Base-by-base conservation (phyloP, 2,888 invertebrate species). In the Arctia plantaginis region DNA sequence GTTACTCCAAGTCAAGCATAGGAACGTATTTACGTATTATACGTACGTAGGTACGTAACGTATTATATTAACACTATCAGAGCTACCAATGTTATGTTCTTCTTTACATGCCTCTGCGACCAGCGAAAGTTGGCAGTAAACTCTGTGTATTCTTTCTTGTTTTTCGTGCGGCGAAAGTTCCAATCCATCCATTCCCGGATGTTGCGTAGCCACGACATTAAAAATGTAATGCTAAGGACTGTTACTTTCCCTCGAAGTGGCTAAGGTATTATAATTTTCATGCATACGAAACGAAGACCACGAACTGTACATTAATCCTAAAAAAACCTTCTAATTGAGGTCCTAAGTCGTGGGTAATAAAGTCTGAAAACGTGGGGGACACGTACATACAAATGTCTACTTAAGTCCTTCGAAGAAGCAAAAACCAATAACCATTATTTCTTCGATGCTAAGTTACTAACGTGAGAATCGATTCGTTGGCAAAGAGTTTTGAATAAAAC, bases 401-500 rank as follows among this genome's bases (percentile, higher is more conserved):
- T 82, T 78, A 72, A 74, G 13, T 78, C 30, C 41, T 77, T 72
- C 72, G 55, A 71, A 69, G 55, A 75, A 75, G 76, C 67, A 55
- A 67, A 59, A 74, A 70, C 64, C 69, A 76, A 82, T 83, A 84
- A 75, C 79, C 73, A 67, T 80, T 55, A 80, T 39, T 77, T 30
- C 72, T 72, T 76, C 68, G 64, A 51, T 69, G 67, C 62, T 72
- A 73, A 77, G 55, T 70, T 72, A 72, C 67, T 74, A 71, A 81
- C 69, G 82, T 83, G 84, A 75, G 82, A 82, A 82, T 64, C 67
- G 65, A 77, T 78, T 44, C 74, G 27, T 39, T 80, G 69, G 72
- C 39, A 69, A 69, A 47, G 18, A 62, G 62, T 18, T 62, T 62
- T 15, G 6, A 23, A 64, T 72, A 20, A 47, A 44, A 12, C 39